phyloP scores from a whole-genome alignment of 2,888 invertebrate genomes.

The Sphaerophoria rueppellii region DNA sequence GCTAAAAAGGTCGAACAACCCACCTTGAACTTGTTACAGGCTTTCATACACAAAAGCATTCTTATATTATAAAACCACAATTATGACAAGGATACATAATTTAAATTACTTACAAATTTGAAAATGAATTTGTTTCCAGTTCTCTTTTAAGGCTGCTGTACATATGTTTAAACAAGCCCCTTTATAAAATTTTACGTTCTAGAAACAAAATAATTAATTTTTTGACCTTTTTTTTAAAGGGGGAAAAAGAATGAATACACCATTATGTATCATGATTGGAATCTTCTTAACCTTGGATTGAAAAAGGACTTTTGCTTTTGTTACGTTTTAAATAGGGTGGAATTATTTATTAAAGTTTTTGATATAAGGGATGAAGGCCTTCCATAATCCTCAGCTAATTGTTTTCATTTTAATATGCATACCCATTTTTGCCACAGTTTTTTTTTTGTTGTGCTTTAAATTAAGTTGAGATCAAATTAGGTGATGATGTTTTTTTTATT shows the following conservation, averaged over 20 bases:
- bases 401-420: slow-evolving; percentile 21
- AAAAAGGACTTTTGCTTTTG: background rate
- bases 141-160: background rate
- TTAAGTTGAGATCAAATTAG: background rate
- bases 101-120: no score
- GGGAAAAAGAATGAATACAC: background rate
- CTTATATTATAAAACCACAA: no score
- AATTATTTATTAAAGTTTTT: slow-evolving; percentile 23
- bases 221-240: slow-evolving; percentile 16
- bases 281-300: slow-evolving; percentile 12
- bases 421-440: background rate
- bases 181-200: background rate
- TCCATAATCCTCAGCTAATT: slow-evolving; percentile 27
- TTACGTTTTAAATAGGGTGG: slow-evolving; percentile 2
- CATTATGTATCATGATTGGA: background rate
- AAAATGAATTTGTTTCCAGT: background rate
- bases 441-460: background rate
- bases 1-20: no score
- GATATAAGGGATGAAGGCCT: slow-evolving; percentile 4
- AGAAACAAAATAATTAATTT: slow-evolving; percentile 15
- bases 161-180: background rate
- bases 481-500: no score
- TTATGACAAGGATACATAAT: no score
- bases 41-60: no score
- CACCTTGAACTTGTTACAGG: no score